A percentile compares a stretch with the other conserved stretches of the same genome.
Evolutionary conservation across 2,888 invertebrate species (phyloP).

Genomic region (Orchesellides sinensis): DNA sequence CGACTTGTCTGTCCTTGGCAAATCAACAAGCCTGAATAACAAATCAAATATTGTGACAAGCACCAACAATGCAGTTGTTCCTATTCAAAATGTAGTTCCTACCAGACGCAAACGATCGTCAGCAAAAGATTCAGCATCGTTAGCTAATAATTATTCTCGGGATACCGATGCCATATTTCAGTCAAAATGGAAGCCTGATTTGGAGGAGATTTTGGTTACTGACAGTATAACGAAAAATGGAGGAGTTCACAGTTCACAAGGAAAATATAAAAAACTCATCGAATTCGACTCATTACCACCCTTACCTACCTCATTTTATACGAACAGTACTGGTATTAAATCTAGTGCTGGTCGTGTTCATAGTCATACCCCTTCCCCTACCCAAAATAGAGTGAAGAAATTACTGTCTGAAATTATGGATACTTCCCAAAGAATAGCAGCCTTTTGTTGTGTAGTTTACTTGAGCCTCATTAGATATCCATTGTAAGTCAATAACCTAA

Average conservation of each 20-base stretch:
- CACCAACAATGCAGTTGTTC: neutral
- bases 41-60: neutral
- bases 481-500: constrained; percentile 26
- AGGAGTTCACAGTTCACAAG: neutral
- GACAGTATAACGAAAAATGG: no score
- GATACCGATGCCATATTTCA: constrained; percentile 11
- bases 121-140: no score
- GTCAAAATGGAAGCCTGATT: constrained; percentile 47
- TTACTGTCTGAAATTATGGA: constrained; percentile 5
- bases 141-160: neutral
- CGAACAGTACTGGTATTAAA: neutral
- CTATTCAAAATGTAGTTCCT: neutral
- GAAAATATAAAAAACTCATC: constrained; percentile 2
- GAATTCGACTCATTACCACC: constrained; percentile 38
- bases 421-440: constrained; percentile 14
- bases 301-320: neutral
- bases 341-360: neutral
- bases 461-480: constrained; percentile 41
- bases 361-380: neutral
- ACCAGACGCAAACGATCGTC: neutral
- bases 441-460: constrained; percentile 37
- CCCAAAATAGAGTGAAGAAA: constrained; percentile 8
- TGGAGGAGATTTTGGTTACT: constrained; percentile 11
- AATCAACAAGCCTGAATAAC: no score
- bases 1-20: no score